A percentile compares a stretch with the other conserved stretches of the same genome.
Evolutionary conservation across 2,113 vertebrate genomes (phyloP).

Genomic region (Ursus arctos): DNA sequence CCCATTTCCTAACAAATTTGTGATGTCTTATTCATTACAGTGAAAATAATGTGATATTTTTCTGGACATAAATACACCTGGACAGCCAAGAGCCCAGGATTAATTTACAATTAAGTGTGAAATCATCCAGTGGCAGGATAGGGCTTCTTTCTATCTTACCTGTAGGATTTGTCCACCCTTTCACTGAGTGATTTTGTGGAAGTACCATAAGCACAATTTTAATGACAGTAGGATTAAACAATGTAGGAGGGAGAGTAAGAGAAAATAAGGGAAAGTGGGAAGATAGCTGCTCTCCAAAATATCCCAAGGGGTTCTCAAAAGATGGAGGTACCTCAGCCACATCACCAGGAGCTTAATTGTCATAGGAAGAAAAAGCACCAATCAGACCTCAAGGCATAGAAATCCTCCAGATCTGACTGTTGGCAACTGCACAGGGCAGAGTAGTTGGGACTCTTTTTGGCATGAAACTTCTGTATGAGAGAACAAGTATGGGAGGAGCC

Average conservation of each 20-base stretch:
- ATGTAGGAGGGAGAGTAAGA: background rate
- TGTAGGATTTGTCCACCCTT: background rate
- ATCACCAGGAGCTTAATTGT: background rate
- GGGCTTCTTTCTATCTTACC: background rate
- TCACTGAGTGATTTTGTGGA: background rate
- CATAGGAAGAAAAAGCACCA: background rate
- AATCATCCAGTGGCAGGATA: background rate
- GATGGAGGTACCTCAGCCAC: background rate
- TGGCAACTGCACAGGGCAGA: background rate
- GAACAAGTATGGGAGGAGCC: background rate
- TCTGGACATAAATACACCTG: constrained; percentile 17
- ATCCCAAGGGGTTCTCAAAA: background rate
- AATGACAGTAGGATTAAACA: background rate
- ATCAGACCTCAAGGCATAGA: background rate
- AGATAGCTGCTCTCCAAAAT: background rate
- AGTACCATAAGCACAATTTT: background rate
- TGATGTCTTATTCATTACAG: constrained; percentile 9
- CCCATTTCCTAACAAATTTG: background rate
- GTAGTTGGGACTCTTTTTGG: background rate
- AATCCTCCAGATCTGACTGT: background rate
- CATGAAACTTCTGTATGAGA: background rate
- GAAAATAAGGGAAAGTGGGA: background rate
- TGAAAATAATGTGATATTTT: constrained; percentile 55
- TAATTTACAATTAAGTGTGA: constrained; percentile 56
- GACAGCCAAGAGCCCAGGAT: background rate